Percentiles rank a stretch among this genome's conserved stretches.
phyloP scores from a whole-genome alignment of 2,797 vertebrate genomes.

The Cottoperca gobio region DNA sequence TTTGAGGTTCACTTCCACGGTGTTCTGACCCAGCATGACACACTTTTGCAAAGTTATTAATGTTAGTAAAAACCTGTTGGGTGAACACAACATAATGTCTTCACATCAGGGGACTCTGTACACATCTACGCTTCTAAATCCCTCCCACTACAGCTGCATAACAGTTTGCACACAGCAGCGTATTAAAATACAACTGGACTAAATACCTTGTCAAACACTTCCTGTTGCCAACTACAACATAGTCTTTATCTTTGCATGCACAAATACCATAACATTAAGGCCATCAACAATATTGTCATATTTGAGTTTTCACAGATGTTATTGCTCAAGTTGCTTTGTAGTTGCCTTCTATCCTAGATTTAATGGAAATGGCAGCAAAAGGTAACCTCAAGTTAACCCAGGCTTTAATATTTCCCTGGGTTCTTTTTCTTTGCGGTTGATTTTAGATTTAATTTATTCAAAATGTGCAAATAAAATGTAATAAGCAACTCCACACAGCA shows the following conservation, averaged over 20 bases:
- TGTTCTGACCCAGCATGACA: neutral
- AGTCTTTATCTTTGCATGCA: neutral
- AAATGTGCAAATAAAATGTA: neutral
- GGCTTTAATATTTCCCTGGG: neutral
- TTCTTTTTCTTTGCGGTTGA: neutral
- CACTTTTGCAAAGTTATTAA: neutral
- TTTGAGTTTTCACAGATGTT: neutral
- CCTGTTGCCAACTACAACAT: neutral
- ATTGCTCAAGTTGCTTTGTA: neutral
- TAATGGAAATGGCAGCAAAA: neutral
- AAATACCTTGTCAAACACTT: neutral
- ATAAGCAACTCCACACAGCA: neutral
- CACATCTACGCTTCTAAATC: neutral
- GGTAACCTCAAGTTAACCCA: neutral
- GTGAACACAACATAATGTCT: neutral
- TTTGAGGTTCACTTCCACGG: neutral
- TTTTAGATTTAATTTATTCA: neutral
- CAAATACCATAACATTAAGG: neutral
- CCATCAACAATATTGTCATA: neutral
- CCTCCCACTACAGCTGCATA: neutral
- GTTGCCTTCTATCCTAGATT: neutral
- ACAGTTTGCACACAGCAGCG: neutral
- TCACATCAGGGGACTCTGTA: no score
- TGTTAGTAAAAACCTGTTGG: neutral
- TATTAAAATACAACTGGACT: neutral